Evolutionary conservation across 1,140 invertebrate genomes (phyloP), one percentile per base, ranked within the genome.

Genomic region (Eumaeus atala): DNA sequence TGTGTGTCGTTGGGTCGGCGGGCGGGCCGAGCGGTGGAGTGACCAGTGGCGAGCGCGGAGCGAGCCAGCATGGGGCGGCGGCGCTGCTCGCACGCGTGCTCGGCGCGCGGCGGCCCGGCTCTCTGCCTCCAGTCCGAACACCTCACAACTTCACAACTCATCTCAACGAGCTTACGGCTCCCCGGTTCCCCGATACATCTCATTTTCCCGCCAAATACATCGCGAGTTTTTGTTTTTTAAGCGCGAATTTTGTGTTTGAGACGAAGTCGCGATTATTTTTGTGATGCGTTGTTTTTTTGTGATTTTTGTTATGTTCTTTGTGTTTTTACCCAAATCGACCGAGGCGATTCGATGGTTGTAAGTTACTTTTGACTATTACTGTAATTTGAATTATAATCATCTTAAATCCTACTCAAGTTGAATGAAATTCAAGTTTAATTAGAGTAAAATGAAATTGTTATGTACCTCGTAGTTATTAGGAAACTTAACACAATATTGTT

Each of bases 341-440:
- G 65, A 84, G 61, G 83, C 75, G 62, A 86, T 86, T 66, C 78
- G 83, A 77, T 86, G 83, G 83, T 59, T 86, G 80, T 86, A 69
- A 86, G 83, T 86, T 56, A 14, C 33, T 42, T 40, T 7, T 12
- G 9, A 52, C 12, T 16, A 44, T 40, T 54, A 52, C 21, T 62
- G 34, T 44, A 44, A 9, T 16, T n/a, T n/a, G n/a, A 28, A 2
- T 28, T 28, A 28, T 28, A 28, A 6, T n/a, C n/a, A n/a, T n/a
- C n/a, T n/a, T n/a, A n/a, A n/a, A n/a, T n/a, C n/a, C n/a, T n/a
- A 28, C 6, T 28, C 6, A 28, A 28, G 2, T 28, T 28, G 2
- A 28, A 28, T 3, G 2, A 28, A 28, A 28, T 6, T 28, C 21
- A 28, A 28, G 6, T 28, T 28, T 28, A 28, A 28, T 28, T 28